These are phyloP conservation scores for Ectobius pallidus DNA, from an alignment of 2,888 invertebrate species.

Conservation along the genomic window DNA sequence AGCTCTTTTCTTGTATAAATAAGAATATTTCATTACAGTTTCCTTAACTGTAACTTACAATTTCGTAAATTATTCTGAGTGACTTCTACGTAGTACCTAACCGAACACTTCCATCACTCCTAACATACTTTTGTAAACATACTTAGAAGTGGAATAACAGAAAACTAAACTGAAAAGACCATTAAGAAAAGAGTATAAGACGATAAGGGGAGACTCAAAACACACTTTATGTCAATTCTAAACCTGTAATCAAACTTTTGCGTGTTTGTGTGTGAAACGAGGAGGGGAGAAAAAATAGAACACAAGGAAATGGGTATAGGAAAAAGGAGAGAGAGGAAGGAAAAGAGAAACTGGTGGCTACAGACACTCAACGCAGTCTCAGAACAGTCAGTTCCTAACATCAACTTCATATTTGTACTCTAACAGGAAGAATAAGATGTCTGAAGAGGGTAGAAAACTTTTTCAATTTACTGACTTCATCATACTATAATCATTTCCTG, in stretches of 20 bases:
- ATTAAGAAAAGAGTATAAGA: not conserved
- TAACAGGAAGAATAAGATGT: not conserved
- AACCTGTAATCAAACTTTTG: slow-evolving; percentile 11
- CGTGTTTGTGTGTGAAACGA: not conserved
- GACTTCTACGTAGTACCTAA: too few species aligned
- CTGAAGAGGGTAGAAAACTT: slow-evolving; percentile 6
- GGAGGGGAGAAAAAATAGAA: not conserved
- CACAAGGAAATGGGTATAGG: not conserved
- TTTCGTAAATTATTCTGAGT: too few species aligned
- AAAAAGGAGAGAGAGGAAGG: not conserved
- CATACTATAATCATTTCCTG: slow-evolving; percentile 8
- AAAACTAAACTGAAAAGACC: not conserved
- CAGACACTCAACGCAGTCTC: too few species aligned
- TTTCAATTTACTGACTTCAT: slow-evolving; percentile 28
- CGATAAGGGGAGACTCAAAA: not conserved
- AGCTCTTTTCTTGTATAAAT: too few species aligned
- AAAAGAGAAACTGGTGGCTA: not conserved
- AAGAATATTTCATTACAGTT: too few species aligned
- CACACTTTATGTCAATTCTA: slow-evolving; percentile 5
- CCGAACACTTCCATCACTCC: too few species aligned
- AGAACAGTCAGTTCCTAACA: not conserved
- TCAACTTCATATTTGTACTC: not conserved
- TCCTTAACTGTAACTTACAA: too few species aligned
- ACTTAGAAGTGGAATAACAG: too few species aligned
- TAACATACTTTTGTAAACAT: too few species aligned